These are phyloP conservation scores for Sipha flava DNA, from an alignment of 1,140 invertebrate species.

Conservation along the genomic window DNA sequence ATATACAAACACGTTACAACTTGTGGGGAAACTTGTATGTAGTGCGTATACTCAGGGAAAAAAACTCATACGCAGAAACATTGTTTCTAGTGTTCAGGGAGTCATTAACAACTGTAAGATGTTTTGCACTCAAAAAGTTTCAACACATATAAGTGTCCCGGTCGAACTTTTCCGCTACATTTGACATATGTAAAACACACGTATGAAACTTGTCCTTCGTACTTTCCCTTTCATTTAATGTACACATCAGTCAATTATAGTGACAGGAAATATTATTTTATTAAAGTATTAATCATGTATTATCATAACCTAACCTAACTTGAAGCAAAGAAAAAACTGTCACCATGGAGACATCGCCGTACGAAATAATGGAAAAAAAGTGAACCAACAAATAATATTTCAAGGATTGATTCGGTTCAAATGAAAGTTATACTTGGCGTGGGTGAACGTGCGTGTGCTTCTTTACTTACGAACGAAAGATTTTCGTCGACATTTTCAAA, in stretches of 20 bases:
- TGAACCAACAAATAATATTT: not conserved
- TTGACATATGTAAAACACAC: not conserved
- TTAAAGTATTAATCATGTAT: constrained; percentile 3
- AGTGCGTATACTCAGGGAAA: not conserved
- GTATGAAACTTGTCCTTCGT: not conserved
- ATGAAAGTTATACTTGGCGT: not conserved
- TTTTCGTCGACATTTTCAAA: not conserved
- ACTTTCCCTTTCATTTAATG: too few relatives aligned
- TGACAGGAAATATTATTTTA: not conserved
- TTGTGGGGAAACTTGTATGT: not conserved
- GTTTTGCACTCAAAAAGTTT: constrained; percentile 5
- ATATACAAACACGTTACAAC: not conserved
- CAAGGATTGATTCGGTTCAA: not conserved
- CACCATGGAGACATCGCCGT: not conserved
- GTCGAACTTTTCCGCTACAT: not conserved
- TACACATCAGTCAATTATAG: not conserved
- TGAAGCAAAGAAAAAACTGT: not conserved
- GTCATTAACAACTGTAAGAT: constrained; percentile 8
- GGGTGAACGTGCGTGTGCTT: not conserved
- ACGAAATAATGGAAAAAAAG: not conserved
- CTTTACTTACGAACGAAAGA: not conserved
- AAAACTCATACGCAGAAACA: not conserved
- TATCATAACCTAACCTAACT: not conserved
- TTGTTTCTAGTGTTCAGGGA: not conserved
- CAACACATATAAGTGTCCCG: not conserved